Base-by-base conservation (phyloP, 1,140 invertebrate genomes). In the Halyomorpha halys region DNA sequence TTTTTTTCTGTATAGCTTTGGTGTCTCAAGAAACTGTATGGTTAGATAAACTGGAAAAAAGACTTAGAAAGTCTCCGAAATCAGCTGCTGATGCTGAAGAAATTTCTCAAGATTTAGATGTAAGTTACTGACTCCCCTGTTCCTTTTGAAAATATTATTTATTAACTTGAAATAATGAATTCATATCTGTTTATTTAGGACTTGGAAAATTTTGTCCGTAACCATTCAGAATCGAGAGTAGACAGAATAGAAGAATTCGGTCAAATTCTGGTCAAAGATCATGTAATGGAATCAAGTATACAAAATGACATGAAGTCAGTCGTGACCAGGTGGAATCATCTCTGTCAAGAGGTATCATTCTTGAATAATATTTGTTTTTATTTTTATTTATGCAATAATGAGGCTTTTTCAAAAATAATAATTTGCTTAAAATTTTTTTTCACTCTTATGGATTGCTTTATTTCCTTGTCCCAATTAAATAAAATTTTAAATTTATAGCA, bases 1-100 rank as follows among this genome's bases (percentile, higher is more conserved):
- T 19, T 56, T 49, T 23, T 25, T 15, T 56, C 6, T 25, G 67
- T 69, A 34, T 66, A 79, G 86, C 86, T 68, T 79, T 87, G 67
- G 80, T 87, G 66, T 82, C 87, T 62, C 83, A 87, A 71, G 89
- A 92, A 76, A 83, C 80, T 66, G 86, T 86, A 59, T 93, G 90
- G 82, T 76, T 94, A 65, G 86, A 90, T 73, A 83, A 86, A 65
- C 75, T 95, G 66, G 85, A 91, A 71, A 86, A 86, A 69, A 85
- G 89, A 72, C 77, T 94, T 62, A 82, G 82, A 67, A 82, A 82
- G 71, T 83, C 84, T 11, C 80, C 83, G 0, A 83, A 85, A 67
- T 79, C 79, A 71, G 85, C 86, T 67, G 87, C 85, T n/a, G 92
- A 94, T 77, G 90, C 91, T n/a, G 92, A 95, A 77, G 92, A 95